These are phyloP conservation scores for Halictus rubicundus DNA, from an alignment of 1,140 invertebrate species.

Conservation along the genomic window DNA sequence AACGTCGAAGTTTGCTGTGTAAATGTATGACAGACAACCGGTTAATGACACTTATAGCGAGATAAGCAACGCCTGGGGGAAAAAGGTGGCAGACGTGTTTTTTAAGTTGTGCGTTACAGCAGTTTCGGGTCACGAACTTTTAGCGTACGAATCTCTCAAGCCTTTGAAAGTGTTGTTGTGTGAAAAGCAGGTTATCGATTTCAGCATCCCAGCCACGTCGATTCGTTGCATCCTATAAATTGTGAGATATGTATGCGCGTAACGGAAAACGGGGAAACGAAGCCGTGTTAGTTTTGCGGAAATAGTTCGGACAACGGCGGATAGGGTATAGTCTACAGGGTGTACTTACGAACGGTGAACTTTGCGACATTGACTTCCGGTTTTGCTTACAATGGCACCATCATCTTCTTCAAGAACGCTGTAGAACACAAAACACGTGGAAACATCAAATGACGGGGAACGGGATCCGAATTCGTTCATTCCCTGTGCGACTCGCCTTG, in stretches of 20 bases:
- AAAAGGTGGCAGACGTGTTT: too few relatives aligned
- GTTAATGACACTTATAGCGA: too few relatives aligned
- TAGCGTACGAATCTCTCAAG: constrained; percentile 44
- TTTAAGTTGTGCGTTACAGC: not conserved
- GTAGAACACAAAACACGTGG: constrained; percentile 80
- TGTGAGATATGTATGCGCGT: constrained; percentile 39
- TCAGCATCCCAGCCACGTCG: constrained; percentile 73
- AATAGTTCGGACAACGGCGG: constrained; percentile 26
- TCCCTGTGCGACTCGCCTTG: constrained; percentile 11
- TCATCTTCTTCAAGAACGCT: constrained; percentile 89
- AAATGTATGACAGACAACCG: too few relatives aligned
- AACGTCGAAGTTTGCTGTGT: too few relatives aligned
- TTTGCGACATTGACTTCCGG: constrained; percentile 57
- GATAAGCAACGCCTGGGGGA: too few relatives aligned
- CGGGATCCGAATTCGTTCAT: constrained; percentile 11
- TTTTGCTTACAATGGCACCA: constrained; percentile 79
- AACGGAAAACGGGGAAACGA: constrained; percentile 49
- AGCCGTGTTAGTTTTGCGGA: constrained; percentile 64
- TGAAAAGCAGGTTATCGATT: constrained; percentile 76
- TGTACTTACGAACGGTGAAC: constrained; percentile 76
- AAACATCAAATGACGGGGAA: constrained; percentile 41
- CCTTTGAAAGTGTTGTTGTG: constrained; percentile 59
- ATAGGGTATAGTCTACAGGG: constrained; percentile 58
- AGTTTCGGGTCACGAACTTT: constrained; percentile 32
- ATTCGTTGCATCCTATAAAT: constrained; percentile 72